Conservation (phyloP, 2,797 vertebrate genomes). For the Chaunax sp. region DNA sequence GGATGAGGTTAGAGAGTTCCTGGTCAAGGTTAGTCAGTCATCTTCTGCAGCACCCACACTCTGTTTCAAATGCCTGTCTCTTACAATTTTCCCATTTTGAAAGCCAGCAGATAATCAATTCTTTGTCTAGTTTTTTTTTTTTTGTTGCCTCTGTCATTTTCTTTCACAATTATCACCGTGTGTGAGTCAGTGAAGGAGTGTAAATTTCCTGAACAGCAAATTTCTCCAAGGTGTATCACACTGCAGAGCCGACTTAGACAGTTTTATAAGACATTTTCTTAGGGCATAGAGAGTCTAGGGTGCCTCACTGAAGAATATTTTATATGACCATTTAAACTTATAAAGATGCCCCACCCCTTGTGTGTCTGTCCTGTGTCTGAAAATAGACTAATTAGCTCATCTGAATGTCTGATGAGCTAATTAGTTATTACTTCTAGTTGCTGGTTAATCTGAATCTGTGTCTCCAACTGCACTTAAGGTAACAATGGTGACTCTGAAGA, state of each 20-base stretch:
- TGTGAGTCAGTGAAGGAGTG: conserved; percentile 22
- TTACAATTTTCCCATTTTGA: conserved; percentile 41
- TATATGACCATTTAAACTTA: background rate
- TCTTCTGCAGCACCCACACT: conserved; percentile 35
- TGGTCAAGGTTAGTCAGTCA: conserved; percentile 61
- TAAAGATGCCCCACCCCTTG: background rate
- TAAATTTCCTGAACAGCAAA: background rate
- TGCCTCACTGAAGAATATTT: background rate
- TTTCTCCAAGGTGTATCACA: background rate
- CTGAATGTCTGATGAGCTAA: too few relatives aligned
- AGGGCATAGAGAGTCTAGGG: background rate
- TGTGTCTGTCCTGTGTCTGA: too few relatives aligned
- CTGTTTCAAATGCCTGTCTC: conserved; percentile 32
- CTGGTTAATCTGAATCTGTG: too few relatives aligned
- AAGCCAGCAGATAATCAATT: conserved; percentile 2
- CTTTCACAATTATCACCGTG: background rate
- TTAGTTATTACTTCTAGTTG: too few relatives aligned
- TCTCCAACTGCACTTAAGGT: too few relatives aligned
- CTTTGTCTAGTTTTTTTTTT: conserved; percentile 17
- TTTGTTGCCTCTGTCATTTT: background rate
- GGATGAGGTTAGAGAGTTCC: conserved; percentile 63
- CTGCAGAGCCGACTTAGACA: background rate
- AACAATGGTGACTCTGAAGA: too few relatives aligned
- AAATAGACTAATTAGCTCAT: too few relatives aligned
- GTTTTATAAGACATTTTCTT: background rate